Evolutionary conservation across 2,888 invertebrate species (phyloP), one percentile per base, ranked within the genome.

Genomic region (Resseliella maxima): DNA sequence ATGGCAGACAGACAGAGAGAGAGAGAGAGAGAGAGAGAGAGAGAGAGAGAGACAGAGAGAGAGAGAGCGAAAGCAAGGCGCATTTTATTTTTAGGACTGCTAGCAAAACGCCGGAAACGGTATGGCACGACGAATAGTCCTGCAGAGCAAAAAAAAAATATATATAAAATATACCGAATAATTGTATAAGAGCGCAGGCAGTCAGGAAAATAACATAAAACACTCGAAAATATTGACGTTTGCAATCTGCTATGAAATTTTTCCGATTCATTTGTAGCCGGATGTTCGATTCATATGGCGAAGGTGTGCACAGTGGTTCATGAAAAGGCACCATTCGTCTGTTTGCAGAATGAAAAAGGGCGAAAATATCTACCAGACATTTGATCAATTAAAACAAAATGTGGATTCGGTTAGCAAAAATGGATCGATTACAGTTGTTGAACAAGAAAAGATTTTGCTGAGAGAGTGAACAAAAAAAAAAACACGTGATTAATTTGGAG

Each of bases 211-310:
- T 72, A 72, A 72, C 72, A 72, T 72, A 35, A 72, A 72, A 72
- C 59, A 59, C 59, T 59, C 59, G 24, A 59, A 59, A 5, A 59
- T 35, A 72, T 72, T 72, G 72, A 72, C 72, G 72, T 72, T 72
- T 31, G 72, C 72, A 72, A 72, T 72, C 27, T 72, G 72, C 72
- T 35, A 72, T 72, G 15, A 72, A 72, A 31, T 31, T 1, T 12
- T 72, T 72, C 72, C 72, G 72, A 72, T 72, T 72, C 72, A 31
- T 31, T 72, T 72, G 72, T 72, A 72, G 31, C 72, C 72, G 72
- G 72, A 72, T 72, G 72, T 72, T 72, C 72, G 31, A 72, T 72
- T 72, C 72, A 31, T 72, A 72, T 72, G 72, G 27, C 35, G 72
- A 72, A 72, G 72, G 72, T 72, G 72, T 31, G 72, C 72, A n/a